Conservation (phyloP, 2,113 vertebrate species). For the Paedocypris sp. region DNA sequence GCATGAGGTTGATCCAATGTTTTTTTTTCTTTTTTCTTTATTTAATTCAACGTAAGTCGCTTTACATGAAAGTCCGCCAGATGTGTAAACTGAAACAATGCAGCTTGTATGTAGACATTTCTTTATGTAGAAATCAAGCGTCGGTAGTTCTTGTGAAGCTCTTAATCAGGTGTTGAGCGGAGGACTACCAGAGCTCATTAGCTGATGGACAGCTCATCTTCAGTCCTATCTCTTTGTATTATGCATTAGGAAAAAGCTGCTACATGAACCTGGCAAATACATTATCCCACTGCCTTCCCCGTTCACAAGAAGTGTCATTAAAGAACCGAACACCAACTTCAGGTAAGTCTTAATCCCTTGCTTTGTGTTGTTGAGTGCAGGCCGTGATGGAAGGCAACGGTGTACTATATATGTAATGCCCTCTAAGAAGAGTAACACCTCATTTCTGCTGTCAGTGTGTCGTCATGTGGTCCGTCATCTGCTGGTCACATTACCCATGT, state of each 20-base stretch:
- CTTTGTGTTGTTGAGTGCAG: not conserved
- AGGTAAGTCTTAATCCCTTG: constrained; percentile 44
- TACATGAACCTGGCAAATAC: constrained; percentile 38
- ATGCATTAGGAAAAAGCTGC: constrained; percentile 54
- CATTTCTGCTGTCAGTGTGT: constrained; percentile 44
- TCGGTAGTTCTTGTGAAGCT: too few relatives aligned
- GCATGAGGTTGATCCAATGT: too few relatives aligned
- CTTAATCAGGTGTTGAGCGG: too few relatives aligned
- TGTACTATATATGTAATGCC: not conserved
- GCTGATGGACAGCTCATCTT: not conserved
- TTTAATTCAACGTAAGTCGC: too few relatives aligned
- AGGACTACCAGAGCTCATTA: not conserved
- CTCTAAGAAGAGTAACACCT: constrained; percentile 1
- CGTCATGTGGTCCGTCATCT: constrained; percentile 37
- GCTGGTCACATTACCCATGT: constrained; percentile 40
- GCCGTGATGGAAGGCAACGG: not conserved
- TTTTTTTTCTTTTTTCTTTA: too few relatives aligned
- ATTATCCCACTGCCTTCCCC: constrained; percentile 42
- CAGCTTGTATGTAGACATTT: too few relatives aligned
- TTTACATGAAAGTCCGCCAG: too few relatives aligned
- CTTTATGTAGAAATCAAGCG: too few relatives aligned
- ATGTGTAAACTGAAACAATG: too few relatives aligned
- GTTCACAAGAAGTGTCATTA: constrained; percentile 51
- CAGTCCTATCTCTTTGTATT: constrained; percentile 17
- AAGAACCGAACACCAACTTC: constrained; percentile 47